These are phyloP conservation scores for Tanypteryx hageni DNA, from an alignment of 2,888 invertebrate species.

Conservation along the genomic window DNA sequence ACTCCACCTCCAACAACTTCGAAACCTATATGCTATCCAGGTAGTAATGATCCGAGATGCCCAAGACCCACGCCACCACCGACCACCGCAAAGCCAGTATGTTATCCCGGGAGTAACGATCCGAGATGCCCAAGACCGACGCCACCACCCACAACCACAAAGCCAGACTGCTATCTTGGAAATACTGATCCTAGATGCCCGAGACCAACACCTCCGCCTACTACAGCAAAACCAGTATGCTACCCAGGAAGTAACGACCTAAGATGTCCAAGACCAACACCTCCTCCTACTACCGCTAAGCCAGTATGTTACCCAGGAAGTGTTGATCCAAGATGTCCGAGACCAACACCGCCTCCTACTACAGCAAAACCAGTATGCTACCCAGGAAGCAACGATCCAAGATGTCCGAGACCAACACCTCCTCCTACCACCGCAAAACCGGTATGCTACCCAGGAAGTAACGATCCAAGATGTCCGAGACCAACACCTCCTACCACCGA, in stretches of 20 bases:
- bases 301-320: conserved; percentile 67
- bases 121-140: conserved; percentile 68
- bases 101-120: conserved; percentile 73
- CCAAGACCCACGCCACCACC: conserved; percentile 69
- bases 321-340: not conserved
- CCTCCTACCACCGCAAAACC: conserved; percentile 65
- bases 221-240: conserved; percentile 66
- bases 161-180: conserved; percentile 73
- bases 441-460: conserved; percentile 67
- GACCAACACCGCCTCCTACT: conserved; percentile 68
- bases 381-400: conserved; percentile 69
- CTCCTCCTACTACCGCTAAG: conserved; percentile 67
- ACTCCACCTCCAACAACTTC: conserved; percentile 68
- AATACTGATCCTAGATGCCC: conserved; percentile 71
- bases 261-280: conserved; percentile 67
- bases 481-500: conserved; percentile 65
- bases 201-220: conserved; percentile 56
- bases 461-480: conserved; percentile 72
- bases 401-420: conserved; percentile 66
- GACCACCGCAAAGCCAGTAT: conserved; percentile 70
- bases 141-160: conserved; percentile 70
- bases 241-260: conserved; percentile 70
- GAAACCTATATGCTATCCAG: conserved; percentile 72
- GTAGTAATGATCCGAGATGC: conserved; percentile 71
- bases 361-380: conserved; percentile 66